Evolutionary conservation across 2,888 invertebrate species (phyloP).

Genomic region (Allacma fusca): DNA sequence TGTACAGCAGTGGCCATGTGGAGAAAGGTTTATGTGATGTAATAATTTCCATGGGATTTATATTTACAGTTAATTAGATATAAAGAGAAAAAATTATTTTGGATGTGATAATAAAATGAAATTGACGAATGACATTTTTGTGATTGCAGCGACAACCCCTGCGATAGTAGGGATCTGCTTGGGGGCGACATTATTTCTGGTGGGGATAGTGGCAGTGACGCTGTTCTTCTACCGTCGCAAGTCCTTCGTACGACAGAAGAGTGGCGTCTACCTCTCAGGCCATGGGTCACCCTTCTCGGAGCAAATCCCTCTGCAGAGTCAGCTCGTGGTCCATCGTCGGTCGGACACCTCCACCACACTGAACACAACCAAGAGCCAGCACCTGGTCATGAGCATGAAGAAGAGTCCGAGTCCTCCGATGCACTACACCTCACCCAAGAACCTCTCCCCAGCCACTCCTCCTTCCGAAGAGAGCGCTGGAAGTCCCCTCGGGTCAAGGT

Average conservation of each 20-base stretch:
- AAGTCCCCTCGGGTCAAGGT: constrained; percentile 46
- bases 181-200: constrained; percentile 70
- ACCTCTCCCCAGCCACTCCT: constrained; percentile 52
- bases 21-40: too few species aligned
- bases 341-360: constrained; percentile 36
- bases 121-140: constrained; percentile 33
- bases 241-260: constrained; percentile 61
- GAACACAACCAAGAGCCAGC: constrained; percentile 49
- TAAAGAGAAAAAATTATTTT: too few species aligned
- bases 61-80: too few species aligned
- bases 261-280: constrained; percentile 56
- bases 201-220: constrained; percentile 71
- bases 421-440: constrained; percentile 55
- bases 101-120: constrained; percentile 22
- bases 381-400: constrained; percentile 55
- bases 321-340: constrained; percentile 55
- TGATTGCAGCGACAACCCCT: constrained; percentile 68
- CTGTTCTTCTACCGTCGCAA: constrained; percentile 74
- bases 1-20: too few species aligned
- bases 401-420: constrained; percentile 60
- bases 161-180: constrained; percentile 72
- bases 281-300: constrained; percentile 57
- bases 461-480: constrained; percentile 53
- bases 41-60: too few species aligned
- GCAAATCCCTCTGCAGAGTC: constrained; percentile 58